These are phyloP conservation scores for Neuroscelio doddi DNA, from an alignment of 2,888 invertebrate species.

Conservation along the genomic window DNA sequence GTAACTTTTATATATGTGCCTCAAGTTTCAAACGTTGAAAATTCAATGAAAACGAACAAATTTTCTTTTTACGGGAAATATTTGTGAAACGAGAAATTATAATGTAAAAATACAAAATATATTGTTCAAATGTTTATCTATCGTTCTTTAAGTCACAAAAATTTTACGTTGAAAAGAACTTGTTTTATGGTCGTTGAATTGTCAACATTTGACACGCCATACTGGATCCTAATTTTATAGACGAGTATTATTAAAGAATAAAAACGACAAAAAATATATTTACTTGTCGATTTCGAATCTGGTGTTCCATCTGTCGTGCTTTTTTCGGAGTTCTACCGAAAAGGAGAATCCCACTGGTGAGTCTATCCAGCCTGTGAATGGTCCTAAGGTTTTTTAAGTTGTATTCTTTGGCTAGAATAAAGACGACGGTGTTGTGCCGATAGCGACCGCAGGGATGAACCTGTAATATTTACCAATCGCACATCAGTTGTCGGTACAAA, in stretches of 20 bases:
- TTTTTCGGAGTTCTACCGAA: conserved; percentile 95
- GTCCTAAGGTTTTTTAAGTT: conserved; percentile 94
- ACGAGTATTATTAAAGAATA: too few relatives aligned
- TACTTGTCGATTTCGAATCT: conserved; percentile 88
- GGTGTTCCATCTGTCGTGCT: conserved; percentile 95
- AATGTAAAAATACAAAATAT: too few relatives aligned
- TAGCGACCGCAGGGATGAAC: conserved; percentile 99
- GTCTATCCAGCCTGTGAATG: conserved; percentile 95
- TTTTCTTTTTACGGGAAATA: too few relatives aligned
- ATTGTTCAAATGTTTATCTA: not conserved
- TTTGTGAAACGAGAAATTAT: too few relatives aligned
- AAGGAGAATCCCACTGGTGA: conserved; percentile 94
- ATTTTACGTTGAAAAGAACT: too few relatives aligned
- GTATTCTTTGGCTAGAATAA: conserved; percentile 96
- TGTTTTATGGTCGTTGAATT: too few relatives aligned
- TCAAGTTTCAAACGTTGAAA: too few relatives aligned
- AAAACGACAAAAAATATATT: not conserved
- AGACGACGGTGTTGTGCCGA: conserved; percentile 96
- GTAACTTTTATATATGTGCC: too few relatives aligned
- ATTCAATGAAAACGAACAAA: too few relatives aligned
- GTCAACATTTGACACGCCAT: too few relatives aligned
- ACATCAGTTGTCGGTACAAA: not conserved
- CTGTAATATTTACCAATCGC: conserved; percentile 73
- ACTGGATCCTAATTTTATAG: too few relatives aligned
- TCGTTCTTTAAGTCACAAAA: too few relatives aligned